Evolutionary conservation across 2,888 invertebrate genomes (phyloP).

Genomic region (Euzophera pinguis): DNA sequence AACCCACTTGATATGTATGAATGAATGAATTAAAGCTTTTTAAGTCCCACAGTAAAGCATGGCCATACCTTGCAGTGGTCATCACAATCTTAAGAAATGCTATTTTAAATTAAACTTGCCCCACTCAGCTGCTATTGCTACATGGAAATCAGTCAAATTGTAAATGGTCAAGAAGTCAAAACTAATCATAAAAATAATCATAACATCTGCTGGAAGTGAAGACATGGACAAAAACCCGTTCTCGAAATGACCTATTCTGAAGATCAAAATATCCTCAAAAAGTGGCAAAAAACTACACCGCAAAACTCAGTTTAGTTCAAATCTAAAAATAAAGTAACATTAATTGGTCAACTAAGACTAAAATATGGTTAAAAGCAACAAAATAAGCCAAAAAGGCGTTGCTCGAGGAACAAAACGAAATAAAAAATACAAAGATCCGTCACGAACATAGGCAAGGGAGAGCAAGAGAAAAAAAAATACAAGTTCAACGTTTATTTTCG

Average conservation of each 20-base stretch:
- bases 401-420: constrained; percentile 66
- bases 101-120: too few relatives aligned
- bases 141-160: too few relatives aligned
- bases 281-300: constrained; percentile 8
- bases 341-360: constrained; percentile 52
- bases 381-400: constrained; percentile 72
- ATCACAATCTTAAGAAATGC: too few relatives aligned
- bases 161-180: too few relatives aligned
- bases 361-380: constrained; percentile 75
- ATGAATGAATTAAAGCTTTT: too few relatives aligned
- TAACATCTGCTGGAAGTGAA: neutral
- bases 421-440: constrained; percentile 65
- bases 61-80: too few relatives aligned
- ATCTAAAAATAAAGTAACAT: constrained; percentile 40
- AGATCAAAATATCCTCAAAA: constrained; percentile 9
- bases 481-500: constrained; percentile 80
- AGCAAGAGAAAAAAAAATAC: constrained; percentile 73
- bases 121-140: too few relatives aligned
- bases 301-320: constrained; percentile 26
- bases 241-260: constrained; percentile 9
- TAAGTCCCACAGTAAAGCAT: too few relatives aligned
- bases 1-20: too few relatives aligned
- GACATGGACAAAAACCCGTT: neutral
- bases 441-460: constrained; percentile 80
- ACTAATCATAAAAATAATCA: neutral